A percentile compares a stretch with the other conserved stretches of the same genome.
phyloP scores from a whole-genome alignment of 2,113 vertebrate genomes.

The Elaphurus davidianus region DNA sequence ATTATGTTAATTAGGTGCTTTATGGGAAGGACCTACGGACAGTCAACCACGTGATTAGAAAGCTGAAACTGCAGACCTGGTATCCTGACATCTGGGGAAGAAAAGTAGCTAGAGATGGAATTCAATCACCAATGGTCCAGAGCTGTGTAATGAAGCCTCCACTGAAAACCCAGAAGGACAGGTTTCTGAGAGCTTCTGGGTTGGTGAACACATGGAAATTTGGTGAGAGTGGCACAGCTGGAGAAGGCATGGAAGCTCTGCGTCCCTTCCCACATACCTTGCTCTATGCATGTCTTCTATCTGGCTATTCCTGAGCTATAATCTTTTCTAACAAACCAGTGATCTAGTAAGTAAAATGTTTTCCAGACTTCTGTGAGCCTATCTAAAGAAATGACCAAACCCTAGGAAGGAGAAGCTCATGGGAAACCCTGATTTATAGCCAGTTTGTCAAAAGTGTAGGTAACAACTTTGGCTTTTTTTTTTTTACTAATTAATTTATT shows the following conservation, averaged over 20 bases:
- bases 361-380: background rate
- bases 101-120: background rate
- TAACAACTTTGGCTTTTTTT: background rate
- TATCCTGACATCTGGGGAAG: background rate
- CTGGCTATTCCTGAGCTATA: background rate
- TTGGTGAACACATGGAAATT: background rate
- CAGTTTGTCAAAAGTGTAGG: background rate
- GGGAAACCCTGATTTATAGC: background rate
- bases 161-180: background rate
- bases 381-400: background rate
- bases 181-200: background rate
- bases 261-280: background rate
- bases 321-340: background rate
- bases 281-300: background rate
- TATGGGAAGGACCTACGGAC: background rate
- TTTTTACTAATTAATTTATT: background rate
- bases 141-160: background rate
- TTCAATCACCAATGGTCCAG: background rate
- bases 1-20: background rate
- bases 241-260: background rate
- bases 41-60: background rate
- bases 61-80: background rate
- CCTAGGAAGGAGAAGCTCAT: background rate
- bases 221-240: background rate
- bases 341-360: background rate